These are phyloP conservation scores for Mycetomoellerius zeteki DNA, from an alignment of 1,140 invertebrate genomes.

Conservation along the genomic window DNA sequence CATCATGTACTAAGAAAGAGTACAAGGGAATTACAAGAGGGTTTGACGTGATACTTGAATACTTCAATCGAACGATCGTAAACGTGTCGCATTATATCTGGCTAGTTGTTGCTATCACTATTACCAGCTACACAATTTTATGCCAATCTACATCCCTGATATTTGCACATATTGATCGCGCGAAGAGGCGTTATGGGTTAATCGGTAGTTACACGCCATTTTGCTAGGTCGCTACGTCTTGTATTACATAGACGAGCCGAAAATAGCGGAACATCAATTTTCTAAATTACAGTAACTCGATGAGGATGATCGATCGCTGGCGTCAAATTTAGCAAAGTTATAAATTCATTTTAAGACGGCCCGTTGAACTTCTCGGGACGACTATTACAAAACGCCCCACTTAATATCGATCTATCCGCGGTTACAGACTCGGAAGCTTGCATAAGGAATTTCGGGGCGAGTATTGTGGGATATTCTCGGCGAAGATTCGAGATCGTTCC, in stretches of 20 bases:
- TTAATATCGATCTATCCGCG: slow-evolving; percentile 53
- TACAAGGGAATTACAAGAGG: slow-evolving; percentile 21
- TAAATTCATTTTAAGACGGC: slow-evolving; percentile 53
- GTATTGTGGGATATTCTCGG: slow-evolving; percentile 49
- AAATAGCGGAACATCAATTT: slow-evolving; percentile 49
- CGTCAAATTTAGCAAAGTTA: slow-evolving; percentile 52
- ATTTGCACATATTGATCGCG: neutral
- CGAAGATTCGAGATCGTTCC: slow-evolving; percentile 37
- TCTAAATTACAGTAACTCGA: slow-evolving; percentile 40
- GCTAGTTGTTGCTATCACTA: neutral
- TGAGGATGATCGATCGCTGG: slow-evolving; percentile 37
- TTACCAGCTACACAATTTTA: slow-evolving; percentile 22
- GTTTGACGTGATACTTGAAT: neutral
- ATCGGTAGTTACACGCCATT: slow-evolving; percentile 18
- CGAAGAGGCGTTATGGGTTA: slow-evolving; percentile 13
- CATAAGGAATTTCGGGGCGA: slow-evolving; percentile 38
- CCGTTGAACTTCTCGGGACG: slow-evolving; percentile 21
- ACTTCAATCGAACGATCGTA: slow-evolving; percentile 29
- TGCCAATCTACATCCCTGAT: neutral
- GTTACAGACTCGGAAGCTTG: neutral
- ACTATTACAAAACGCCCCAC: slow-evolving; percentile 44
- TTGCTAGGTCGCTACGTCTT: neutral
- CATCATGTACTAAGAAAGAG: slow-evolving; percentile 25
- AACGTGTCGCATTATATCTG: neutral
- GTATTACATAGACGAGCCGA: slow-evolving; percentile 13